These are phyloP conservation scores for Panonychus citri DNA, from an alignment of 1,140 invertebrate species.

Conservation along the genomic window DNA sequence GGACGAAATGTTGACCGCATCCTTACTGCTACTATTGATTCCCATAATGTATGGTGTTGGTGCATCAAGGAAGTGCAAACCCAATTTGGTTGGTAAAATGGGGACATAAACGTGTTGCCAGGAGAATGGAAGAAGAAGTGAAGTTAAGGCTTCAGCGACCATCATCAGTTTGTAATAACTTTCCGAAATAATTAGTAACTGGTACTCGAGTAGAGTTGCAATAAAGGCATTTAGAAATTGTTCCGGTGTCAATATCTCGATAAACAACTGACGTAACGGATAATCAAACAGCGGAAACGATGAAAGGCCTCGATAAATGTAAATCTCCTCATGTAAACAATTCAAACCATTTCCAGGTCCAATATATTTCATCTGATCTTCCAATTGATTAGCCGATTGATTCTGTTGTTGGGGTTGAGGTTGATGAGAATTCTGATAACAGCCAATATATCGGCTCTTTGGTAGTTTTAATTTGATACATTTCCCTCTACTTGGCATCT, in stretches of 20 bases:
- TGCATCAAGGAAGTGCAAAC: conserved; percentile 85
- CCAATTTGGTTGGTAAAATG: conserved; percentile 72
- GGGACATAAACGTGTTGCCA: conserved; percentile 99
- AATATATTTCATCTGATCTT: neutral
- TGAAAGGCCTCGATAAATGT: conserved; percentile 24
- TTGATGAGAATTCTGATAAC: neutral
- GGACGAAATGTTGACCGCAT: neutral
- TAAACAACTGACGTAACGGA: conserved; percentile 62
- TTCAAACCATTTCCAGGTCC: neutral
- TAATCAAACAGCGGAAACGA: conserved; percentile 88
- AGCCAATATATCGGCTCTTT: neutral
- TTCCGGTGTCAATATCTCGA: conserved; percentile 52
- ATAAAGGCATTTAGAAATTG: conserved; percentile 80
- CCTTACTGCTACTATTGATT: conserved; percentile 21
- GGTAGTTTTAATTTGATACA: neutral
- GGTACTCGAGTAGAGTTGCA: conserved; percentile 84
- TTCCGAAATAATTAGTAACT: conserved; percentile 76
- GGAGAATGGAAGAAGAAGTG: conserved; percentile 72
- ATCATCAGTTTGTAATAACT: conserved; percentile 89
- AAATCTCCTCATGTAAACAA: neutral
- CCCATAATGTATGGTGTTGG: conserved; percentile 99
- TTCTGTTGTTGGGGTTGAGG: neutral
- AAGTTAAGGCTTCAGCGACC: conserved; percentile 75
- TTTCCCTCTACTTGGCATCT: conserved; percentile 4
- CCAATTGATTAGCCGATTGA: neutral